Evolutionary conservation across 2,888 invertebrate species (phyloP).

Genomic region (Tetrapedia diversipes): DNA sequence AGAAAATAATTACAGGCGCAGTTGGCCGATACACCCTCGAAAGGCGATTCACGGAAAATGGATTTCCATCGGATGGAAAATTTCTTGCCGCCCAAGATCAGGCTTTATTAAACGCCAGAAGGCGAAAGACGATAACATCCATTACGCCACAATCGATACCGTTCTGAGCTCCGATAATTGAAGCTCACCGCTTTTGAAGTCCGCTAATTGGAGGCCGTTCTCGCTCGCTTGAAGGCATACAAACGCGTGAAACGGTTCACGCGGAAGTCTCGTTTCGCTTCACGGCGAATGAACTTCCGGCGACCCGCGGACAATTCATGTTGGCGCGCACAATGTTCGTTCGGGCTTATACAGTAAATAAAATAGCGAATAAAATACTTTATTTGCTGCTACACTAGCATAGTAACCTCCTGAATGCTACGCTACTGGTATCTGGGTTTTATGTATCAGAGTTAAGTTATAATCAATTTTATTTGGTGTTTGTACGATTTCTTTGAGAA

Average conservation of each 20-base stretch:
- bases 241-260: constrained; percentile 38
- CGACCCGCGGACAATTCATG: constrained; percentile 2
- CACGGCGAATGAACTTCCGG: constrained; percentile 15
- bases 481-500: no score
- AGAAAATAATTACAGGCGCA: constrained; percentile 24
- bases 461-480: no score
- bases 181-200: constrained; percentile 36
- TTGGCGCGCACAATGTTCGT: no score
- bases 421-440: no score
- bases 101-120: constrained; percentile 55
- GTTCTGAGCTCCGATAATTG: constrained; percentile 61
- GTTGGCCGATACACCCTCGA: not conserved
- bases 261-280: constrained; percentile 26
- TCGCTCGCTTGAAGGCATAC: constrained; percentile 20
- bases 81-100: constrained; percentile 54
- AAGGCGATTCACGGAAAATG: constrained; percentile 21
- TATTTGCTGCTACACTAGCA: no score
- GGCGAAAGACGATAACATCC: constrained; percentile 45
- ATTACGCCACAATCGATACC: constrained; percentile 50
- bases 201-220: constrained; percentile 54
- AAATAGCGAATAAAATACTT: no score
- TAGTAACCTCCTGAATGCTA: no score
- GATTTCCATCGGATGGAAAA: constrained; percentile 21
- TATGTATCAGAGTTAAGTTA: no score
- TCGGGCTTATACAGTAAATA: no score